Percentiles rank a stretch among this genome's conserved stretches.
Conservation (phyloP, 2,888 invertebrate genomes). For the Mythimna ferrago region DNA sequence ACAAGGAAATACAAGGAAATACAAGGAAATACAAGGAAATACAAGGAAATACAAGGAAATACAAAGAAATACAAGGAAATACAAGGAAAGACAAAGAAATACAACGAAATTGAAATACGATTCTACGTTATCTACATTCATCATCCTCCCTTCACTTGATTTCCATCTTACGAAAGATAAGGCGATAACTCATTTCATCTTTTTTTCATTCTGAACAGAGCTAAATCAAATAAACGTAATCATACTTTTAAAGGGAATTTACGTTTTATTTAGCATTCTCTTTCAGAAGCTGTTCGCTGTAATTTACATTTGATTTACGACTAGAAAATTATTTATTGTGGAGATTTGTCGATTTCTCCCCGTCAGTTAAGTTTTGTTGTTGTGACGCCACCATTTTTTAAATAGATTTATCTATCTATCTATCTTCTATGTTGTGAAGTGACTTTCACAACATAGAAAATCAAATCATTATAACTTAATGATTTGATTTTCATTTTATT, state of each 20-base stretch:
- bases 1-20: background rate
- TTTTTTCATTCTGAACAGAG: constrained; percentile 25
- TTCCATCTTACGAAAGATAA: constrained; percentile 51
- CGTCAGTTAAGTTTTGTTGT: background rate
- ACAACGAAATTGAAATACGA: too few species aligned
- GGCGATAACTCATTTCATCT: constrained; percentile 50
- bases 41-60: too few species aligned
- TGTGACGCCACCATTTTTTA: background rate
- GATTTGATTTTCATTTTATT: too few species aligned
- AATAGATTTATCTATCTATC: too few species aligned
- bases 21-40: background rate
- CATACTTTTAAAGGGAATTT: constrained; percentile 51
- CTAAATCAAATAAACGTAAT: constrained; percentile 57
- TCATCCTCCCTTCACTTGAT: constrained; percentile 22
- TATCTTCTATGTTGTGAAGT: too few species aligned
- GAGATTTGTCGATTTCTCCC: background rate
- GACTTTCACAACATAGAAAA: too few species aligned
- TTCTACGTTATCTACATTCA: background rate
- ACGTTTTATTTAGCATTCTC: constrained; percentile 41
- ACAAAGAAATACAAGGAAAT: background rate
- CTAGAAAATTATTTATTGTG: constrained; percentile 16
- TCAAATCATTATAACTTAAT: too few species aligned
- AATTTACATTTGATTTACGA: constrained; percentile 41
- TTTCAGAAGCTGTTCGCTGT: constrained; percentile 29
- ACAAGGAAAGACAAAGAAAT: too few species aligned